Evolutionary conservation across 1,140 invertebrate species (phyloP).

Genomic region (Drosophila persimilis): DNA sequence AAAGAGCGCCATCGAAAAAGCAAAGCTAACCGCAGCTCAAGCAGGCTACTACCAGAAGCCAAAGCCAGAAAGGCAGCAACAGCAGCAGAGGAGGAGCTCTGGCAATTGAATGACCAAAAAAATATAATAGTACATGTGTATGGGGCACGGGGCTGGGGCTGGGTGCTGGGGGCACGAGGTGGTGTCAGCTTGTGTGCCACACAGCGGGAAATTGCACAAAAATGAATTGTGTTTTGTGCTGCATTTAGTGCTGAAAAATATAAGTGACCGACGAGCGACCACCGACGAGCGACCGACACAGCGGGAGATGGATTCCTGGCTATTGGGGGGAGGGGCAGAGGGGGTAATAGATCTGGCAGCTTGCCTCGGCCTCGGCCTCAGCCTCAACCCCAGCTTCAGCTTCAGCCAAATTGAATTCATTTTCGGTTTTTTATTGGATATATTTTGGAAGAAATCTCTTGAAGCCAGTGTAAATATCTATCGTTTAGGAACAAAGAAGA

Average conservation of each 20-base stretch:
- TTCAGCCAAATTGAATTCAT: no score
- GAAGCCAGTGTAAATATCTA: no score
- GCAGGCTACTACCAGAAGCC: constrained; percentile 69
- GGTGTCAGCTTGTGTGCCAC: constrained; percentile 43
- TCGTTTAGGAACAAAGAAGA: no score
- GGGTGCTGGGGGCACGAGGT: neutral
- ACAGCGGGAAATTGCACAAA: constrained; percentile 72
- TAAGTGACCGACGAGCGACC: constrained; percentile 24
- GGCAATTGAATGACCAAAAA: constrained; percentile 58
- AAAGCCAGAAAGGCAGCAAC: constrained; percentile 71
- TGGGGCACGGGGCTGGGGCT: neutral
- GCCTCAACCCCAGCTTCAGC: no score
- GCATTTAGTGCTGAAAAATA: constrained; percentile 66
- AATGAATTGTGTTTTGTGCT: constrained; percentile 76
- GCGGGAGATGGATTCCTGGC: neutral
- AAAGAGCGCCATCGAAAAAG: constrained; percentile 64
- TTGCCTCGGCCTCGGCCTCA: no score
- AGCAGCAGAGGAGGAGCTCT: constrained; percentile 7
- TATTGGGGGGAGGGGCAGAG: neutral
- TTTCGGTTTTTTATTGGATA: no score
- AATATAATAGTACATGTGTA: constrained; percentile 53
- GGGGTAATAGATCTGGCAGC: no score
- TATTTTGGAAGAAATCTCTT: no score
- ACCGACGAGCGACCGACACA: constrained; percentile 1
- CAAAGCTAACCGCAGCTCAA: constrained; percentile 79